Base-by-base conservation (phyloP, 2,888 invertebrate genomes). In the Epirrhoe alternata region DNA sequence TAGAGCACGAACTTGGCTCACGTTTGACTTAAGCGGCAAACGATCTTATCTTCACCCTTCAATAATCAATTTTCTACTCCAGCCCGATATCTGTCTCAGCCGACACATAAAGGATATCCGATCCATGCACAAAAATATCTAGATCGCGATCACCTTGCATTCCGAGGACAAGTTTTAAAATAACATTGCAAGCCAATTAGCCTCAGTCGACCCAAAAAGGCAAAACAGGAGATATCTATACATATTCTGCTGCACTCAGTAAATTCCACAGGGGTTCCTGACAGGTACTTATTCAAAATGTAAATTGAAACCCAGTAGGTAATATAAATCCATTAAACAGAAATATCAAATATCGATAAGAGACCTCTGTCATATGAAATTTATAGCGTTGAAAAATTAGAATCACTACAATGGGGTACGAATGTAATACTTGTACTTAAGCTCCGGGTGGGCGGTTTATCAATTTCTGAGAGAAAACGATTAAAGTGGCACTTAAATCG, bases 401-500 rank as follows among this genome's bases (percentile, higher is more conserved):
- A 51, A 72, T 76, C 64, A 72, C 67, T 70, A 70, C 62, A 61
- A 60, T 53, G 17, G 35, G 69, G 67, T 69, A 60, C 74, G 72
- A 77, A 72, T 71, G 58, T 71, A 71, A 74, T 82, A 35, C 47
- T 38, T 59, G 50, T 38, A 58, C 58, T 24, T 8, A 80, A 78
- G 76, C 79, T 77, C 75, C 73, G 74, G 79, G 79, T 73, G 76
- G 75, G 80, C 78, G 74, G 81, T 86, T 83, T 83, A 86, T 87
- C 86, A 87, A 86, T 84, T 83, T 80, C 78, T 78, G 79, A 82
- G 84, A 85, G 79, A 83, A 84, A 85, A 85, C 86, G 86, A 85
- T 88, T 85, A 83, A 86, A 87, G 77, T 81, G 83, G 81, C 80
- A 81, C 82, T 84, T 87, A 85, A 87, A 87, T 85, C 84, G 84